Base-by-base conservation (phyloP, 2,888 invertebrate genomes). In the Himalopsyche kuldschensis region DNA sequence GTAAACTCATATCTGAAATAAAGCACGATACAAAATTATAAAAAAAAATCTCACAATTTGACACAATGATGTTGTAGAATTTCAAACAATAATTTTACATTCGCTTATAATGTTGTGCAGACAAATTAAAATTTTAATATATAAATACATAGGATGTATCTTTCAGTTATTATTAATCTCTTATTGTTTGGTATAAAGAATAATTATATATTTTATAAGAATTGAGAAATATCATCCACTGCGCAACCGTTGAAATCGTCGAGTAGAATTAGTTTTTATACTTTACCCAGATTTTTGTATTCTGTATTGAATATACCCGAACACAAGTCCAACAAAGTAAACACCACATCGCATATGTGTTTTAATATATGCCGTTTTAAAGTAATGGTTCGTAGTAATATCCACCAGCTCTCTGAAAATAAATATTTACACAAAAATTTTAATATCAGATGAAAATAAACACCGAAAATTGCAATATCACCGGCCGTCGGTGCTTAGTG, bases 341-440 rank as follows among this genome's bases (percentile, higher is more conserved):
- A 94, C 93, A n/a, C 92, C 93, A 87, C 94, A 94, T 87, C 95
- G 92, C 94, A 95, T 95, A 86, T 95, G 95, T 0, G 95, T 95
- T 88, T 94, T 95, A n/a, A 95, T 93, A 87, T 95, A 95, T 0
- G 92, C 93, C 83, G 91, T 92, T 63, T 91, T 91, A 87, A 95
- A 95, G 87, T 94, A 95, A 80, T 89, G 89, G 87, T 95, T 95
- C 1, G 90, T 89, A 3, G 93, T 91, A 46, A 95, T 91, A 87
- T 95, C 95, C 41, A 91, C 90, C 24, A 94, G 90, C 89, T 95
- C 95, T 86, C 95, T 95, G 89, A 80, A 92, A 92, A 84, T 75
- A 47, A 2, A 48, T n/a, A n/a, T n/a, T n/a, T n/a, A n/a, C n/a
- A n/a, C n/a, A n/a, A n/a, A n/a, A n/a, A n/a, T n/a, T n/a, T n/a